A percentile compares a stretch with the other conserved stretches of the same genome.
Conservation (phyloP, 2,797 vertebrate species). For the Gorsachius magnificus region DNA sequence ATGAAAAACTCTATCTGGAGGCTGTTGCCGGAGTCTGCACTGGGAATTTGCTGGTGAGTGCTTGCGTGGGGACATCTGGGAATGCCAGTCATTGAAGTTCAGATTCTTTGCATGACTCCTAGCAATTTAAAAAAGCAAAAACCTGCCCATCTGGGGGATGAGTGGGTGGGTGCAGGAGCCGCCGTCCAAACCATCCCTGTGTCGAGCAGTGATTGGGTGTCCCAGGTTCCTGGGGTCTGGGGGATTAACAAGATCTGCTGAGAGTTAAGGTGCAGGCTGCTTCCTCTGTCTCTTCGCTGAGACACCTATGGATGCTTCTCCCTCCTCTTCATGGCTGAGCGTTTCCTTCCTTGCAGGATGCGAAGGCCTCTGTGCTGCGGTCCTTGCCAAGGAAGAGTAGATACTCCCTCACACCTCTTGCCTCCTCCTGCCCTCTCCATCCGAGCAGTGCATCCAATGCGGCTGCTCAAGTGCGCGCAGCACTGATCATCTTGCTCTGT, state of each 20-base stretch:
- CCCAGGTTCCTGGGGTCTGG: background rate
- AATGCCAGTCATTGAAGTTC: conserved; percentile 1
- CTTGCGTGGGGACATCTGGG: background rate
- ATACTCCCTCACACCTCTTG: background rate
- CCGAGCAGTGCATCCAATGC: background rate
- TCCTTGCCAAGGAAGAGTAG: background rate
- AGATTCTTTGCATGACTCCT: background rate
- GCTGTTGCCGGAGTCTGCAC: background rate
- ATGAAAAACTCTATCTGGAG: conserved; percentile 10
- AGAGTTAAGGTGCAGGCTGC: background rate
- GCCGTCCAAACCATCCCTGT: background rate
- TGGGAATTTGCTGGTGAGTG: background rate
- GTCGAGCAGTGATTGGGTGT: background rate
- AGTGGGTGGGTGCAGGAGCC: background rate
- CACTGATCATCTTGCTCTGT: background rate
- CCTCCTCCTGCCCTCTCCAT: background rate
- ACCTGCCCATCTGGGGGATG: background rate
- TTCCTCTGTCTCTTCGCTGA: background rate
- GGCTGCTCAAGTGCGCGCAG: background rate
- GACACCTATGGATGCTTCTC: background rate
- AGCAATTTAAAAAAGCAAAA: background rate
- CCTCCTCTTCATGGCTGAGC: background rate
- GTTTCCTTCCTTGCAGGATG: background rate
- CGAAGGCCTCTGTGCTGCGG: background rate
- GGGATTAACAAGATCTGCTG: background rate